These are phyloP conservation scores for Caenorhabditis doughertyi DNA, from an alignment of 2,888 invertebrate species.

Conservation along the genomic window DNA sequence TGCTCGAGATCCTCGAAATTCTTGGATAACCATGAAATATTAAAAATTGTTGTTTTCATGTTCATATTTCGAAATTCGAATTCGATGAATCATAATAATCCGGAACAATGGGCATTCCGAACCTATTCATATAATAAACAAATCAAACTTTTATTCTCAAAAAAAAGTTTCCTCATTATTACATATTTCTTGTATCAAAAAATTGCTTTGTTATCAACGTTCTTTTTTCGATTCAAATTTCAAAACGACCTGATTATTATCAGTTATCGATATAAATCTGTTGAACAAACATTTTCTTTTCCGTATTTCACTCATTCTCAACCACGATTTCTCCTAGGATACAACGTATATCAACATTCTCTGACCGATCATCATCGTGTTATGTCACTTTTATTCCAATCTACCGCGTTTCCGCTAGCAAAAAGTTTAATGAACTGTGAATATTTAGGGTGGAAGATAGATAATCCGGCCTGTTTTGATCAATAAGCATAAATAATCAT, in stretches of 20 bases:
- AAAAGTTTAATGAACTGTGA: constrained; percentile 60
- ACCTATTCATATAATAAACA: too few species aligned
- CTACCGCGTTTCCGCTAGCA: not conserved
- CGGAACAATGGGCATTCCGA: too few species aligned
- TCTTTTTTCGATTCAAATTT: not conserved
- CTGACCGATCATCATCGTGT: constrained; percentile 35
- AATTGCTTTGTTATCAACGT: not conserved
- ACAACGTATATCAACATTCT: constrained; percentile 38
- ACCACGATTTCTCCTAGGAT: constrained; percentile 13
- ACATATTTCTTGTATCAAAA: too few species aligned
- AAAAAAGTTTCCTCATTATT: too few species aligned
- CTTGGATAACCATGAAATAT: too few species aligned
- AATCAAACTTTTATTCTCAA: too few species aligned
- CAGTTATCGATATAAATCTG: constrained; percentile 41
- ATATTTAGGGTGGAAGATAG: not conserved
- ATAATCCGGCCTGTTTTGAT: constrained; percentile 31
- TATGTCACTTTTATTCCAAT: constrained; percentile 23
- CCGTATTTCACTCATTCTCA: not conserved
- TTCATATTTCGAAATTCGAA: not conserved
- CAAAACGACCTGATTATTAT: constrained; percentile 12
- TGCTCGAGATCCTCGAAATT: too few species aligned
- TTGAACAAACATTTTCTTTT: constrained; percentile 47
- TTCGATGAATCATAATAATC: not conserved
- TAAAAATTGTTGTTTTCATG: too few species aligned
- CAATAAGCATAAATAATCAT: constrained; percentile 16